phyloP scores from a whole-genome alignment of 2,113 vertebrate species.

The Bambusicola thoracicus region DNA sequence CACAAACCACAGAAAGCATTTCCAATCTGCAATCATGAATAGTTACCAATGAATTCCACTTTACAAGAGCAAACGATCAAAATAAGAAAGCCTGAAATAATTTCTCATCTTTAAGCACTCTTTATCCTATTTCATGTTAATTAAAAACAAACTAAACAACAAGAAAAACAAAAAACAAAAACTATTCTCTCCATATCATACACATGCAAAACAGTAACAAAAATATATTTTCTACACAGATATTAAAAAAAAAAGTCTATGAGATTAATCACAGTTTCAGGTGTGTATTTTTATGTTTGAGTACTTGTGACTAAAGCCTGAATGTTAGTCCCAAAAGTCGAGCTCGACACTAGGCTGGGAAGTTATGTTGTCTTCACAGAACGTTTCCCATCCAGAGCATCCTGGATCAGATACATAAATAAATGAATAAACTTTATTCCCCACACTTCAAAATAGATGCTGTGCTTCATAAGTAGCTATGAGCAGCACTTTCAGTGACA shows the following conservation, averaged over 20 bases:
- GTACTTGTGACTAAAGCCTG: background rate
- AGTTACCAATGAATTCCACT: background rate
- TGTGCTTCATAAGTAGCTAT: background rate
- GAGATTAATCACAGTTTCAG: background rate
- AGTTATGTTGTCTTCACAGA: background rate
- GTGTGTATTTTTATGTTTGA: background rate
- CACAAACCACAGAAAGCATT: conserved; percentile 2
- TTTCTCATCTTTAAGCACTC: background rate
- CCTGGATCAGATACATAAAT: background rate
- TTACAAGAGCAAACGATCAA: conserved; percentile 15
- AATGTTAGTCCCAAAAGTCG: background rate
- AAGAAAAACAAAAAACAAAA: background rate
- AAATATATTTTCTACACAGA: background rate
- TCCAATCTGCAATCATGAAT: background rate
- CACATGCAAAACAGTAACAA: background rate
- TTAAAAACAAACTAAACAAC: background rate
- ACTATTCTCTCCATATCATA: background rate
- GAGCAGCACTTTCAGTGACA: background rate
- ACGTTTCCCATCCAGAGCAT: background rate
- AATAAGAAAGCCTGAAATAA: conserved; percentile 51
- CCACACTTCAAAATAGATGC: background rate
- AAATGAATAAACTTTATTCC: background rate
- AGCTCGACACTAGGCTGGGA: background rate
- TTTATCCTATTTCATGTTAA: background rate
- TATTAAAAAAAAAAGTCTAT: background rate